phyloP scores from a whole-genome alignment of 2,113 vertebrate genomes.

The Balaeniceps rex region DNA sequence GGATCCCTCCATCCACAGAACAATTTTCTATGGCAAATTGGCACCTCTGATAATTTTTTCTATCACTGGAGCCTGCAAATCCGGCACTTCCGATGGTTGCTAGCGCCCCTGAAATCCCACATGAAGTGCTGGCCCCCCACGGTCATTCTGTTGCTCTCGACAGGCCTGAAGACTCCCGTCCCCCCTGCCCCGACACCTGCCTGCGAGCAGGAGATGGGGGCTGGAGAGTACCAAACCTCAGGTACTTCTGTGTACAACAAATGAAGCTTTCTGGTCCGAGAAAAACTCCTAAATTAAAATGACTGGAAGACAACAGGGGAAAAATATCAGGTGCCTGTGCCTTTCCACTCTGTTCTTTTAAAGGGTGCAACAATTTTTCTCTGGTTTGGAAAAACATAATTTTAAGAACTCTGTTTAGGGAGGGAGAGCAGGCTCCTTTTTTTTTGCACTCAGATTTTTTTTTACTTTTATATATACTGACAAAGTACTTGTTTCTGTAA shows the following conservation, averaged over 20 bases:
- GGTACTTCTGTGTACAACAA: neutral
- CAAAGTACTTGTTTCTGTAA: neutral
- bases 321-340: neutral
- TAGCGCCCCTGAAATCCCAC: neutral
- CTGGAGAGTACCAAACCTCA: neutral
- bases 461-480: neutral
- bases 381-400: neutral
- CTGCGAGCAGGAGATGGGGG: neutral
- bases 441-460: neutral
- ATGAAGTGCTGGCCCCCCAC: neutral
- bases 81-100: neutral
- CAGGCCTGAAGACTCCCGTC: neutral
- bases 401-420: neutral
- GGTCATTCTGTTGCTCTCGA: neutral
- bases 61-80: neutral
- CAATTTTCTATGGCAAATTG: neutral
- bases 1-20: neutral
- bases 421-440: neutral
- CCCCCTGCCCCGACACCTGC: neutral
- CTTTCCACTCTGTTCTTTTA: neutral
- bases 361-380: neutral
- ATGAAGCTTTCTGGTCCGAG: neutral
- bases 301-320: neutral
- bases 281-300: neutral
- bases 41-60: neutral